phyloP scores from a whole-genome alignment of 2,797 vertebrate genomes.

The Darevskia mixta region DNA sequence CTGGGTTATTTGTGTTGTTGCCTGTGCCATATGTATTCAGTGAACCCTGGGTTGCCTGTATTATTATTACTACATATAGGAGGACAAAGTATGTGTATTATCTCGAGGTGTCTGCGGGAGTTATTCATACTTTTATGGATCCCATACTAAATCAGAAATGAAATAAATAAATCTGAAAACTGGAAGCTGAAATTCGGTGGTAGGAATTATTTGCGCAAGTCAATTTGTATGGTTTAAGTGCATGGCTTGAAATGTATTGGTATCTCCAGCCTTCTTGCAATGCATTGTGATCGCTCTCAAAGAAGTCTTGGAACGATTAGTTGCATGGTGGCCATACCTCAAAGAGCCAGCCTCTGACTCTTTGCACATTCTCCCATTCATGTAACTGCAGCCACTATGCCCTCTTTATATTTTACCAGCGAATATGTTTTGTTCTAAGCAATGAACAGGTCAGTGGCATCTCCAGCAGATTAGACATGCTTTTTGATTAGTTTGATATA shows the following conservation, averaged over 20 bases:
- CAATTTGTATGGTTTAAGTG: not conserved
- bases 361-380: not conserved
- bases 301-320: not conserved
- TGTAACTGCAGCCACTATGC: not conserved
- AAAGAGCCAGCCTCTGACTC: not conserved
- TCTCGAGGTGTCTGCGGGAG: not conserved
- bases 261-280: not conserved
- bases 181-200: not conserved
- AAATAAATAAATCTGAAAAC: not conserved
- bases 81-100: not conserved
- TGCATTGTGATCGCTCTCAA: not conserved
- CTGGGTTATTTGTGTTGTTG: not conserved
- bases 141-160: too few relatives aligned
- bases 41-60: not conserved
- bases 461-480: not conserved
- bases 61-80: not conserved
- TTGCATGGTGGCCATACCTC: too few relatives aligned
- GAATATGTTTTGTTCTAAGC: accelerated
- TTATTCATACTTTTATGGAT: not conserved
- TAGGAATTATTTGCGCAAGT: not conserved
- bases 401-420: not conserved
- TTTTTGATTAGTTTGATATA: constrained; percentile 21
- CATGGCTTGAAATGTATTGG: not conserved
- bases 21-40: not conserved
- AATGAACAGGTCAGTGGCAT: constrained; percentile 22